Evolutionary conservation across 2,797 vertebrate genomes (phyloP).

Genomic region (Fratercula arctica): DNA sequence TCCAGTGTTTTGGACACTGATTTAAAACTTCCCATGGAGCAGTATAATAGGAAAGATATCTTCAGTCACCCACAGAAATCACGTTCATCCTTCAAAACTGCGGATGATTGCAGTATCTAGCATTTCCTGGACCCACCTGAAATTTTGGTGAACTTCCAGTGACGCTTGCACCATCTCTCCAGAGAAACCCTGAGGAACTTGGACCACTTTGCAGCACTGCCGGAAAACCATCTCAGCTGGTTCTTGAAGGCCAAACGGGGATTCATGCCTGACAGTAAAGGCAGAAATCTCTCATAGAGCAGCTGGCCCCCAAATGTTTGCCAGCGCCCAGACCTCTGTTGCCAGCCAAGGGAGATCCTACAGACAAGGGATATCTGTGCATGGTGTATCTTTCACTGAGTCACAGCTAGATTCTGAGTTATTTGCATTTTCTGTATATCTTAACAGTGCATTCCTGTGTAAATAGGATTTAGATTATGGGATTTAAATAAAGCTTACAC

Average conservation of each 20-base stretch:
- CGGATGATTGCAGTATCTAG: neutral
- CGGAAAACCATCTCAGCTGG: neutral
- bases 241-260: neutral
- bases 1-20: neutral
- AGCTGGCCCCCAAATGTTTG: neutral
- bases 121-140: neutral
- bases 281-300: neutral
- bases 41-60: neutral
- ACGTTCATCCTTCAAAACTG: neutral
- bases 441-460: neutral
- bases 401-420: neutral
- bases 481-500: neutral
- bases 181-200: neutral
- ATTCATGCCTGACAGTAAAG: neutral
- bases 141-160: neutral
- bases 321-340: neutral
- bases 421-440: neutral
- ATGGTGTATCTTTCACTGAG: neutral
- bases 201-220: neutral
- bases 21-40: neutral
- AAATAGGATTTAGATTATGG: neutral
- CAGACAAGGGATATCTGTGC: rapidly evolving
- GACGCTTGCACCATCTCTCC: neutral
- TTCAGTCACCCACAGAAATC: neutral
- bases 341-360: neutral